Evolutionary conservation across 1,140 invertebrate species (phyloP).

Genomic region (Cylas formicarius): DNA sequence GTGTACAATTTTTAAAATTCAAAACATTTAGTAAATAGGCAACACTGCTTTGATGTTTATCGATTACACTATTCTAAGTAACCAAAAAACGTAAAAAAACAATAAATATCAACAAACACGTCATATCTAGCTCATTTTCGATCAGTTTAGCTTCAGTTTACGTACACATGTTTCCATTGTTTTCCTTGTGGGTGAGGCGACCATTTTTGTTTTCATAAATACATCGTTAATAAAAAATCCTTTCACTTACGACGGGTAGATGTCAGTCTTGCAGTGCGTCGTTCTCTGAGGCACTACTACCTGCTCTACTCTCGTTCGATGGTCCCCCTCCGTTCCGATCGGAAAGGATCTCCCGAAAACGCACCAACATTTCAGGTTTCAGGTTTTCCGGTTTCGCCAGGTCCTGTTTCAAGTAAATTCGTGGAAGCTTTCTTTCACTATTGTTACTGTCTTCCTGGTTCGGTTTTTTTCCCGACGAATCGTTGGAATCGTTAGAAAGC

Average conservation of each 20-base stretch:
- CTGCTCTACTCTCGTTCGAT: conserved; percentile 21
- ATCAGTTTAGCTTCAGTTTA: no score
- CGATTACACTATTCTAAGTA: conserved; percentile 24
- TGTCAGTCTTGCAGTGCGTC: conserved; percentile 42
- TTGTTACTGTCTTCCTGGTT: conserved; percentile 23
- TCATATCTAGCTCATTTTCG: conserved; percentile 33
- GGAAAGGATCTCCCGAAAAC: conserved; percentile 37
- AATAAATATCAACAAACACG: conserved; percentile 41
- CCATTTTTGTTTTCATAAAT: no score
- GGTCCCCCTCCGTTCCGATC: conserved; percentile 19
- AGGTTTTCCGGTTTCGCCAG: conserved; percentile 48
- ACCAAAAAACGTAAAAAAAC: conserved; percentile 24
- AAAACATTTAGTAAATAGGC: conserved; percentile 36
- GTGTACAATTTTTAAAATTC: conserved; percentile 31
- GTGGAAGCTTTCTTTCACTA: conserved; percentile 23
- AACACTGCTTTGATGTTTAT: conserved; percentile 39
- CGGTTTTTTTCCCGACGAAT: conserved; percentile 19
- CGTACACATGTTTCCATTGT: no score
- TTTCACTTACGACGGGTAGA: conserved; percentile 35
- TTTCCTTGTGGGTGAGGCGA: no score
- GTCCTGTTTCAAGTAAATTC: conserved; percentile 48
- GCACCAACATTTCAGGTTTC: conserved; percentile 47
- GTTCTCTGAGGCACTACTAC: conserved; percentile 37
- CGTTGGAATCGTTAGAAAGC: conserved; percentile 38
- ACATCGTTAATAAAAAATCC: conserved; percentile 39